Percentiles rank a stretch among this genome's conserved stretches.
phyloP scores from a whole-genome alignment of 2,113 vertebrate genomes.

The Lepisosteus oculatus region DNA sequence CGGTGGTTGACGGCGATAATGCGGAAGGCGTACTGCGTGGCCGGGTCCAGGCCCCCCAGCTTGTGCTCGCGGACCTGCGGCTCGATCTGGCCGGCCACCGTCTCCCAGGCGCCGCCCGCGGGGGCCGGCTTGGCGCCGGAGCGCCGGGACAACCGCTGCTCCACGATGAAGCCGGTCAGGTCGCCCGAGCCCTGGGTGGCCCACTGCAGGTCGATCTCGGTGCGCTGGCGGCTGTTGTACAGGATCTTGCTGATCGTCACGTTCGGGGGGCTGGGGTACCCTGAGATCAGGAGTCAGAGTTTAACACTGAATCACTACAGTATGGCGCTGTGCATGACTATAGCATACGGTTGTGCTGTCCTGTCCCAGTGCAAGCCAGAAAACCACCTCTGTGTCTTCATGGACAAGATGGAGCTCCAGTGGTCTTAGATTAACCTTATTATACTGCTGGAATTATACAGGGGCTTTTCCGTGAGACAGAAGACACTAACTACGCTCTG shows the following conservation, averaged over 20 bases:
- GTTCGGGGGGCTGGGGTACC: conserved; percentile 79
- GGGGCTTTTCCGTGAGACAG: too few species aligned
- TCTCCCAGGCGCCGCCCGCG: conserved; percentile 60
- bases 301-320: too few species aligned
- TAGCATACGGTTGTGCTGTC: too few species aligned
- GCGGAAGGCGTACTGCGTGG: conserved; percentile 72
- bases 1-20: conserved; percentile 79
- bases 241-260: conserved; percentile 72
- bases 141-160: conserved; percentile 58
- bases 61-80: conserved; percentile 64
- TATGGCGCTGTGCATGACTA: too few species aligned
- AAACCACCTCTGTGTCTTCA: too few species aligned
- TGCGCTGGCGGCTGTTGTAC: conserved; percentile 66
- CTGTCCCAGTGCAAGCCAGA: too few species aligned
- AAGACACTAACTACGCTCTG: too few species aligned
- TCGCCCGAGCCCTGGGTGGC: conserved; percentile 50
- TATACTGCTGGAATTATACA: too few species aligned
- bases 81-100: conserved; percentile 58
- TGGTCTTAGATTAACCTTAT: too few species aligned
- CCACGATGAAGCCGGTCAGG: conserved; percentile 78
- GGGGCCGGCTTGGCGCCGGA: conserved; percentile 12
- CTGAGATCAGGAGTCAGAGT: conserved; percentile 41
- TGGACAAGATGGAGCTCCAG: too few species aligned
- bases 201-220: conserved; percentile 83
- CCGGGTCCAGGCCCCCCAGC: conserved; percentile 71